phyloP scores from a whole-genome alignment of 2,113 vertebrate species.

The Lates calcarifer region DNA sequence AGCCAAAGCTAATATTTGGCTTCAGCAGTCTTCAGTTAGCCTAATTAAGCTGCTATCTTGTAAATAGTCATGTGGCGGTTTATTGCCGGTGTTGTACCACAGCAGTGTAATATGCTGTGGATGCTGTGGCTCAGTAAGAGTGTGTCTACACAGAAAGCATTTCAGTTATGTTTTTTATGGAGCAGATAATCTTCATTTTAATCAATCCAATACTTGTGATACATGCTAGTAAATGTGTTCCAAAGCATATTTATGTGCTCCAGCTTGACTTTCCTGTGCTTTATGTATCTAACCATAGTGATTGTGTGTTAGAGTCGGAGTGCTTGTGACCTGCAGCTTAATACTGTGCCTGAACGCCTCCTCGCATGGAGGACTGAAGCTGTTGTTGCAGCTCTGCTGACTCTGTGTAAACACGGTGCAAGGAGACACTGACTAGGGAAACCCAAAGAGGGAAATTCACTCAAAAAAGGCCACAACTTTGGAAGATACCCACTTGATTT shows the following conservation, averaged over 20 bases:
- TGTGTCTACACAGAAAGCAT: not conserved
- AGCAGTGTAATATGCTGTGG: not conserved
- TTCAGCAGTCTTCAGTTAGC: not conserved
- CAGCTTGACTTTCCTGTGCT: not conserved
- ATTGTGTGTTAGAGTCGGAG: not conserved
- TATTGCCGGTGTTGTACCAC: not conserved
- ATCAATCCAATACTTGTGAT: not conserved
- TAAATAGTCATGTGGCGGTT: not conserved
- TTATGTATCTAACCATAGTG: not conserved
- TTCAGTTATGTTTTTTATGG: not conserved
- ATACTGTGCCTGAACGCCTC: not conserved
- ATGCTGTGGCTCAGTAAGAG: not conserved
- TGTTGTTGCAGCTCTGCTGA: not conserved
- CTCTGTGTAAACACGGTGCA: not conserved
- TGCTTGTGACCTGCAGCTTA: not conserved
- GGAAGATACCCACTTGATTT: not conserved
- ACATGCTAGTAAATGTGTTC: not conserved
- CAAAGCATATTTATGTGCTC: not conserved
- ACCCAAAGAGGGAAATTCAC: not conserved
- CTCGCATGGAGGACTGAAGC: not conserved
- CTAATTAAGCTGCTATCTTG: not conserved
- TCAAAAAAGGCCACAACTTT: not conserved
- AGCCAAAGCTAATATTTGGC: too few relatives aligned
- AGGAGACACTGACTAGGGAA: not conserved
- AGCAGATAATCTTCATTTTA: not conserved